Evolutionary conservation across 2,888 invertebrate genomes (phyloP), one percentile per base, ranked within the genome.

Genomic region (Ophraella communa): DNA sequence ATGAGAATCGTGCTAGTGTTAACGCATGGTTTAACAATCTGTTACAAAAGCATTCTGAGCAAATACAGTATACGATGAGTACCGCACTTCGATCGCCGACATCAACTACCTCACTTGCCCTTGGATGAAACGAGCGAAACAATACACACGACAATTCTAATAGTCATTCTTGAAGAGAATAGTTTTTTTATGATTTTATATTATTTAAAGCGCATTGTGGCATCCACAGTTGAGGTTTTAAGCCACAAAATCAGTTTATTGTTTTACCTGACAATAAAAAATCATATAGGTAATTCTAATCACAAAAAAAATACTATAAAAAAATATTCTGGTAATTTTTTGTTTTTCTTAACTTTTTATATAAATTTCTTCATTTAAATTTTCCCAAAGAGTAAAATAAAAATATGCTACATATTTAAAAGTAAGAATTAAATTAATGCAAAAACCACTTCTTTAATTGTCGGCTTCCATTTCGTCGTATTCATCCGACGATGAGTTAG

Each of bases 1-100:
- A 60, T 51, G 52, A 11, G 30, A 60, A 54, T 65, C 65, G 65
- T 65, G 65, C 65, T 53, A 58, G 62, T 65, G 65, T 65, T 65
- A 65, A 65, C 65, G 65, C 65, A 65, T 62, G 65, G 62, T 62
- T 65, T 65, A 65, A 62, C 65, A 65, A 65, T 62, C 65, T 62
- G 65, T 62, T 62, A 58, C 65, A 65, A 62, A 65, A 65, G 58
- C 62, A 51, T 58, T 53, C 52, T 51, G 49, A 51, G 65, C 65
- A 65, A 65, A 65, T 65, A 65, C 61, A 56, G 64, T 56, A 21
- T 55, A 47, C 49, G 49, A 17, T 51, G 27, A 51, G 49, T 51
- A 57, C 56, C 30, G 44, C 45, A 20, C 17, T 47, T 27, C 60
- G 14, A 24, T 51, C 45, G 55, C 56, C 56, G 44, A 56, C 64